Percentiles rank a stretch among this genome's conserved stretches.
Conservation (phyloP, 1,140 invertebrate species). For the Bradysia coprophila region DNA sequence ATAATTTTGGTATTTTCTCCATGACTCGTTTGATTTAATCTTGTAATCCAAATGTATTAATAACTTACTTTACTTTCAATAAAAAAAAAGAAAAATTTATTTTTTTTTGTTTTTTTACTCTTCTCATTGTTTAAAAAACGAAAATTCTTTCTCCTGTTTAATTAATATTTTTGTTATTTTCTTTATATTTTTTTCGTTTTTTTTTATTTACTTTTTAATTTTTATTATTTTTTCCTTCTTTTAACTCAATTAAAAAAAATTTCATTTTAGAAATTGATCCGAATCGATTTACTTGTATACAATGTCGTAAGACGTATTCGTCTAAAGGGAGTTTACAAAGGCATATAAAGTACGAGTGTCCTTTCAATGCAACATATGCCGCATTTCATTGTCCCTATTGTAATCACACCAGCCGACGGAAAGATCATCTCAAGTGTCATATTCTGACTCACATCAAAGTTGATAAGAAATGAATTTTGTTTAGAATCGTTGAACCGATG, state of each 20-base stretch:
- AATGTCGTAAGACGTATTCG: slow-evolving; percentile 1
- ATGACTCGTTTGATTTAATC: too few species aligned
- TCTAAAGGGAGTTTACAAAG: slow-evolving; percentile 1
- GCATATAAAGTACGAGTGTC: slow-evolving; percentile 2
- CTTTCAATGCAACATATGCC: background rate
- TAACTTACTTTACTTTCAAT: too few species aligned
- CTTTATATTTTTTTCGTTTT: too few species aligned
- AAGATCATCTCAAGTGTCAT: slow-evolving; percentile 14
- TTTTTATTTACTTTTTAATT: background rate
- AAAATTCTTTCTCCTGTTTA: too few species aligned
- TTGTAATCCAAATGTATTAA: too few species aligned
- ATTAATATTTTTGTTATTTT: too few species aligned
- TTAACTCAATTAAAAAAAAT: background rate
- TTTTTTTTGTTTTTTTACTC: too few species aligned
- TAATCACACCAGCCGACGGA: slow-evolving; percentile 14
- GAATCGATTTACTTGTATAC: background rate
- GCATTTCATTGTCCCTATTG: slow-evolving; percentile 3
- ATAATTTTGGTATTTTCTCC: too few species aligned
- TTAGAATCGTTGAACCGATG: too few species aligned
- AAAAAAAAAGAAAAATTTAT: too few species aligned
- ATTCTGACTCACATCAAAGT: slow-evolving; percentile 5
- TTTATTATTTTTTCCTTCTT: background rate
- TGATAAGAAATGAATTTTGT: background rate
- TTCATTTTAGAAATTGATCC: slow-evolving; percentile 2
- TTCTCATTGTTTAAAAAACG: too few species aligned